Percentiles rank a stretch among this genome's conserved stretches.
Evolutionary conservation across 2,888 invertebrate species (phyloP).

Genomic region (Epinotia demarniana): DNA sequence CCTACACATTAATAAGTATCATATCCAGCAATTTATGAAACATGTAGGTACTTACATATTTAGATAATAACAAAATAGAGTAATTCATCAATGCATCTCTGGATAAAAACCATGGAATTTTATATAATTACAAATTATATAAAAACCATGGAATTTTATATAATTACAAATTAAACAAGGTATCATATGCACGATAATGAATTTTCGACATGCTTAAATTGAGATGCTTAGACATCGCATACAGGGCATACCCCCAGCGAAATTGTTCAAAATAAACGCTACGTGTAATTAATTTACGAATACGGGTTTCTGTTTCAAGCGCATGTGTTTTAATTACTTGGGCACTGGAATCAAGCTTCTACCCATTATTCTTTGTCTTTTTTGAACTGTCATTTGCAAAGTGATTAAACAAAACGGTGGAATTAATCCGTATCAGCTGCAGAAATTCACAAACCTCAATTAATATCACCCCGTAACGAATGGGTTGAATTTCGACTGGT

Average conservation of each 20-base stretch:
- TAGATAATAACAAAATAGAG: neutral
- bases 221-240: neutral
- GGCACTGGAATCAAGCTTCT: slow-evolving; percentile 1
- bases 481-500: slow-evolving; percentile 39
- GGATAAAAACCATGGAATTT: neutral
- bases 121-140: too few relatives aligned
- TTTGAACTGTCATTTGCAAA: slow-evolving; percentile 30
- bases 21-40: too few relatives aligned
- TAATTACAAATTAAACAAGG: neutral
- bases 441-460: slow-evolving; percentile 40
- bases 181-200: neutral
- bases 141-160: too few relatives aligned
- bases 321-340: slow-evolving; percentile 13
- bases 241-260: neutral
- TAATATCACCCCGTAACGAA: slow-evolving; percentile 41
- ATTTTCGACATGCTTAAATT: neutral
- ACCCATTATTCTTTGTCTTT: slow-evolving; percentile 10
- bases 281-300: slow-evolving; percentile 5
- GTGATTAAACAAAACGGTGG: slow-evolving; percentile 18
- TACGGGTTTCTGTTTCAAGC: neutral
- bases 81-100: neutral
- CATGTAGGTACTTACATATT: too few relatives aligned
- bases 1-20: too few relatives aligned
- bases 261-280: slow-evolving; percentile 9
- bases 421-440: slow-evolving; percentile 37